Evolutionary conservation across 2,113 vertebrate genomes (phyloP), one percentile per base, ranked within the genome.

Genomic region (Ivindomyrus marchei): DNA sequence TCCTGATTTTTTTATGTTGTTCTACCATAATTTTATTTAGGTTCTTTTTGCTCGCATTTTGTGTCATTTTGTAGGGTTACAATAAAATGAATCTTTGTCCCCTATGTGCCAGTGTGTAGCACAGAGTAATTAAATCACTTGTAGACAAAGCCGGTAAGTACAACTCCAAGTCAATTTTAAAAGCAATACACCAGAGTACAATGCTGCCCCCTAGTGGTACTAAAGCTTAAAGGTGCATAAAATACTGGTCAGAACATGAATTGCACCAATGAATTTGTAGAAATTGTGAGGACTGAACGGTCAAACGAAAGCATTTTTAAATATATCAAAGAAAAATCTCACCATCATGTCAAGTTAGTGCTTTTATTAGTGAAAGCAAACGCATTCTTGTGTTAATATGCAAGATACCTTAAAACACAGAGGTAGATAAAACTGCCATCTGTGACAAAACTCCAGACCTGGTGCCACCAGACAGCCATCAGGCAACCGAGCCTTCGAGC

Each of bases 21-120:
- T 45, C 88, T 93, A 92, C 90, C 85, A 91, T 91, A 83, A 90
- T 92, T 91, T 91, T 92, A 89, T 94, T 94, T 93, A 93, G 93
- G 87, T 93, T 91, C 91, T 92, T 74, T 90, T 92, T 93, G 92
- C 92, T 94, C 92, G 91, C 92, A 93, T 62, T 56, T 93, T 92
- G 92, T 94, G 92, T 94, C 92, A 89, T 95, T 96, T 95, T 95
- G 92, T 94, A 95, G 93, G 94, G 93, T 96, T 94, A 94, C 91
- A 96, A 96, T 96, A 90, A 90, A 90, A 90, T 49, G 96, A 95
- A 96, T 91, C 77, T 92, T 92, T 95, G 93, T 94, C 93, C 94
- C 92, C 94, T 88, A 89, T 36, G 91, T 49, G 27, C 62, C 42
- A 46, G 21, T 21, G 84, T 56, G 17, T 53, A 46, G 19, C 45